Evolutionary conservation across 2,113 vertebrate species (phyloP), one percentile per base, ranked within the genome.

Genomic region (Clarias macrocephalus): DNA sequence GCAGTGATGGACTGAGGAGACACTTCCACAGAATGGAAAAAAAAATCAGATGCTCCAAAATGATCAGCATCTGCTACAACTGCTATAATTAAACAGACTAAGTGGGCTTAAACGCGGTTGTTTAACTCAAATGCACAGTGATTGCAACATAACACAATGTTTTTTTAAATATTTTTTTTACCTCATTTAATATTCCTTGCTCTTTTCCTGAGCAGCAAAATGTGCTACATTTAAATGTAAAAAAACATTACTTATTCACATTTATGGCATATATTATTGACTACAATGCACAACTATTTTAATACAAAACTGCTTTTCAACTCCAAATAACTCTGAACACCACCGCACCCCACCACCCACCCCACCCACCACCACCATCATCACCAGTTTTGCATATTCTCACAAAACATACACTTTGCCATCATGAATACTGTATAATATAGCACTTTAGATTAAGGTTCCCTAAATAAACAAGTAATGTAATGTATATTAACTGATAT

Each of bases 11-110:
- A 93, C 83, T 87, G 93, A 94, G 93, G 92, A 95, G 92, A 93
- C 91, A 77, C 86, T 82, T 90, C 92, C 87, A 94, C 93, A 94
- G 92, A 93, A 95, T 95, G 95, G 94, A 95, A 97, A 94, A 96
- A 84, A 86, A 82, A 82, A 6, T 37, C 57, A 75, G 42, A 83
- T 33, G 28, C 80, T 86, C 66, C 84, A 84, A 75, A 89, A 87
- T 90, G 93, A 85, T 82, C 90, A 92, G 87, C 85, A 91, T 60
- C 89, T 88, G 42, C 6, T 48, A 48, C 42, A 85, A 84, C 77
- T 87, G 81, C 86, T 82, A 85, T 59, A 80, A 70, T 87, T 12
- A 68, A 66, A 85, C 65, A 52, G 52, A 76, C 62, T 81, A 70
- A 90, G 16, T 85, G 77, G 87, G 82, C 81, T 83, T 76, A 62